Conservation (phyloP, 2,113 vertebrate genomes). For the Menura novaehollandiae region DNA sequence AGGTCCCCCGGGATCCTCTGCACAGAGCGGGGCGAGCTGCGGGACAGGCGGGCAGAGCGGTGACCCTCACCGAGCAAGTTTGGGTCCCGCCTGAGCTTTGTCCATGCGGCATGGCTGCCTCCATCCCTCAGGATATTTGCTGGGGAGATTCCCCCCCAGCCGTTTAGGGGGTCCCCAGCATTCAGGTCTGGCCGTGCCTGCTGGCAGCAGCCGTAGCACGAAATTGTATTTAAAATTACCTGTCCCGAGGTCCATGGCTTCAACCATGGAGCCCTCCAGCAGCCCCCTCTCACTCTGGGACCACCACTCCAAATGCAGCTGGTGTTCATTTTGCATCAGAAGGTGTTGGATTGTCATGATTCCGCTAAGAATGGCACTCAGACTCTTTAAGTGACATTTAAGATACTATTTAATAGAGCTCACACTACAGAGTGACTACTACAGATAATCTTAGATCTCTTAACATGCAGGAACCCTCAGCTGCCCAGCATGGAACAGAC, state of each 20-base stretch:
- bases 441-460: not conserved
- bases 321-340: not conserved
- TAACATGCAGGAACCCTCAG: not conserved
- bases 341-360: not conserved
- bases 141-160: not conserved
- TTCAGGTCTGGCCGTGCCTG: not conserved
- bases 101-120: rapidly evolving
- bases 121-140: not conserved
- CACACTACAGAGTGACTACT: not conserved
- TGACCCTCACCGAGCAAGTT: not conserved
- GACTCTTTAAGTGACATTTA: not conserved
- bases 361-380: not conserved
- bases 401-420: not conserved
- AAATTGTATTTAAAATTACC: not conserved
- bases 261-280: not conserved
- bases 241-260: rapidly evolving
- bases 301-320: not conserved
- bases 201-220: not conserved
- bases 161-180: rapidly evolving
- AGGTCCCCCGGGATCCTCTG: too few species aligned
- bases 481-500: not conserved
- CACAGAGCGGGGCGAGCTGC: not conserved
- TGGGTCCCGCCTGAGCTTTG: not conserved
- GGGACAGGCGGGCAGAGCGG: not conserved
- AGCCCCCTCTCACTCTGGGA: not conserved